Conservation (phyloP, 2,113 vertebrate genomes). For the Prunella fulvescens region DNA sequence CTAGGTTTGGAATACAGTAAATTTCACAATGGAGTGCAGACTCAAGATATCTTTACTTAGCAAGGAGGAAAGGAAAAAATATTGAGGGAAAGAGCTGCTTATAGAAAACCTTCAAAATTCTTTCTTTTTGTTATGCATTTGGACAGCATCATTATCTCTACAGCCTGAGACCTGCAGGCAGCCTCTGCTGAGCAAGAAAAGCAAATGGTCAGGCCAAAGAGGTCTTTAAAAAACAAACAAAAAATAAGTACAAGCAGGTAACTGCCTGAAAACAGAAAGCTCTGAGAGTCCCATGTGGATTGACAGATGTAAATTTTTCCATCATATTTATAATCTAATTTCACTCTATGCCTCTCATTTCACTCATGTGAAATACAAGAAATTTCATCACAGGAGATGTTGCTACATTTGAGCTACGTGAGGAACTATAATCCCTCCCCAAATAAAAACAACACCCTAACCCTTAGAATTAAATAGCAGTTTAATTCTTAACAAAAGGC, state of each 20-base stretch:
- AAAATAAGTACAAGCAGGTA: neutral
- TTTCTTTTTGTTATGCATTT: neutral
- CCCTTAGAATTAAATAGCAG: neutral
- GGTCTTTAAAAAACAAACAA: neutral
- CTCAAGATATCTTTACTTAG: conserved; percentile 30
- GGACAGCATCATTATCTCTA: neutral
- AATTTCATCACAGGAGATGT: neutral
- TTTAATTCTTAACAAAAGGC: conserved; percentile 1
- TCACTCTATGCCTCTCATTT: neutral
- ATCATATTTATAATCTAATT: neutral
- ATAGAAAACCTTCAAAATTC: neutral
- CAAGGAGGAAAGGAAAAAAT: neutral
- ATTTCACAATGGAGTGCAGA: conserved; percentile 10
- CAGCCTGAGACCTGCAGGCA: neutral
- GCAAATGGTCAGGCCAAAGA: neutral
- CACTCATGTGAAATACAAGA: neutral
- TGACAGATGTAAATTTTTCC: neutral
- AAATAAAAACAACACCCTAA: neutral
- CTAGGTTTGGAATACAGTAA: neutral
- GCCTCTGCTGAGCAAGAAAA: neutral
- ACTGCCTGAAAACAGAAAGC: neutral
- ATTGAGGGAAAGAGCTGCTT: neutral
- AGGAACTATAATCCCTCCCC: neutral
- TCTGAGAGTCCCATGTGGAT: neutral
- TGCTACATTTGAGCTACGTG: neutral